phyloP scores from a whole-genome alignment of 1,140 invertebrate genomes.

The Acromyrmex heyeri region DNA sequence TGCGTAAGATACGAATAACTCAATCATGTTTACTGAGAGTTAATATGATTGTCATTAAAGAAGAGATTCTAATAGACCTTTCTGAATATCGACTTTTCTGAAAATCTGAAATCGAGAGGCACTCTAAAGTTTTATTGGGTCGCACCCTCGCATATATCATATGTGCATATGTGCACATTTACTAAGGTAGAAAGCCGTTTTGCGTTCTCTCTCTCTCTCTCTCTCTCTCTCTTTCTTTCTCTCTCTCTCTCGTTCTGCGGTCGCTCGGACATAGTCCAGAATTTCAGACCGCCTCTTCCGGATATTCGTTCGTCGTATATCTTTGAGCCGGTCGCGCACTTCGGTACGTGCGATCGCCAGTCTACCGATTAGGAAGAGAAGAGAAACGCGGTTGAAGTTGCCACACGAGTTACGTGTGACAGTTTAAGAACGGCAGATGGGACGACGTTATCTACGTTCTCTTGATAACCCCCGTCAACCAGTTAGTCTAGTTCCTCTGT shows the following conservation, averaged over 20 bases:
- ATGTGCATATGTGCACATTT: not conserved
- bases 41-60: not conserved
- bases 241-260: constrained; percentile 31
- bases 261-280: constrained; percentile 76
- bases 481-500: not conserved
- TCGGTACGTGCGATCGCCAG: constrained; percentile 16
- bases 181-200: constrained; percentile 27
- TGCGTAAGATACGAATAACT: no score
- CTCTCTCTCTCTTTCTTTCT: constrained; percentile 1
- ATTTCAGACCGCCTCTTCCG: constrained; percentile 80
- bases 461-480: constrained; percentile 32
- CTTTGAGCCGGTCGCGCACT: constrained; percentile 52
- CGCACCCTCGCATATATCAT: not conserved
- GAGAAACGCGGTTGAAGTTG: constrained; percentile 29
- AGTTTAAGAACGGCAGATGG: constrained; percentile 33
- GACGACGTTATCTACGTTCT: constrained; percentile 32
- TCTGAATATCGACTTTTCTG: constrained; percentile 5
- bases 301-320: constrained; percentile 82
- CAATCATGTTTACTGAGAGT: not conserved
- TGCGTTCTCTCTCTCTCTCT: not conserved
- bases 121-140: constrained; percentile 53
- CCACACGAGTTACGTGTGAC: constrained; percentile 42
- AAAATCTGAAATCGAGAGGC: not conserved
- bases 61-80: not conserved
- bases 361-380: constrained; percentile 50